phyloP scores from a whole-genome alignment of 2,797 vertebrate species.

The Gobio occitaniae region DNA sequence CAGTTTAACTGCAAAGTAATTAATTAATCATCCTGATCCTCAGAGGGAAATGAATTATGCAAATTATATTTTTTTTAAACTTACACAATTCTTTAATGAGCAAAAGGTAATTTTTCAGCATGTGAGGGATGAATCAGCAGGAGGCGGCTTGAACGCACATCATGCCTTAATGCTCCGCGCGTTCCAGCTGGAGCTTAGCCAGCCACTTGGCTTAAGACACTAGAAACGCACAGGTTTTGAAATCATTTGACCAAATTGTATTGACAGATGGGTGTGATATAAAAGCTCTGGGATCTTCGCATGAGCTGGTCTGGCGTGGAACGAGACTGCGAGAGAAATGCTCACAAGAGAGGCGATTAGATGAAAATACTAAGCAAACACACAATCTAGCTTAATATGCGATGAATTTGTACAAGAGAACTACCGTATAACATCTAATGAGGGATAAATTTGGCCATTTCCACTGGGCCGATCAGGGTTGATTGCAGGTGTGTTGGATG shows the following conservation, averaged over 20 bases:
- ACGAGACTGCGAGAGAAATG: not conserved
- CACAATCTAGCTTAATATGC: slow-evolving; percentile 32
- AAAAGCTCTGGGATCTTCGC: slow-evolving; percentile 71
- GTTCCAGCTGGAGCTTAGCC: slow-evolving; percentile 72
- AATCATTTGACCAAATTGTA: slow-evolving; percentile 73
- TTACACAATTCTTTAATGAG: slow-evolving; percentile 45
- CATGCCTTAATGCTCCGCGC: slow-evolving; percentile 48
- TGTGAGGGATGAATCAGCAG: slow-evolving; percentile 33
- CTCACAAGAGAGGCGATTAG: slow-evolving; percentile 1
- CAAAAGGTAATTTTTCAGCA: slow-evolving; percentile 44
- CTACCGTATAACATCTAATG: slow-evolving; percentile 27
- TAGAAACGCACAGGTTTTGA: slow-evolving; percentile 65
- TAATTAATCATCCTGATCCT: slow-evolving; percentile 75
- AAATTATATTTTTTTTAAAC: slow-evolving; percentile 64
- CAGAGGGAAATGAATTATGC: slow-evolving; percentile 76
- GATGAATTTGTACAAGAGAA: slow-evolving; percentile 30
- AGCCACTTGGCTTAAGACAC: slow-evolving; percentile 64
- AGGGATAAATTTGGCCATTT: slow-evolving; percentile 3
- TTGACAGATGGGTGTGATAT: slow-evolving; percentile 78
- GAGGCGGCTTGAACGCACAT: slow-evolving; percentile 15
- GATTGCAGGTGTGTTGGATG: slow-evolving; percentile 18
- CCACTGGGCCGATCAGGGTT: slow-evolving; percentile 15
- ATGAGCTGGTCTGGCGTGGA: slow-evolving; percentile 59
- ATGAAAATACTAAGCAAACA: slow-evolving; percentile 23
- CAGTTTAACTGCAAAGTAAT: slow-evolving; percentile 71